Evolutionary conservation across 1,140 invertebrate species (phyloP), one percentile per base, ranked within the genome.

Genomic region (Cyclina sinensis): DNA sequence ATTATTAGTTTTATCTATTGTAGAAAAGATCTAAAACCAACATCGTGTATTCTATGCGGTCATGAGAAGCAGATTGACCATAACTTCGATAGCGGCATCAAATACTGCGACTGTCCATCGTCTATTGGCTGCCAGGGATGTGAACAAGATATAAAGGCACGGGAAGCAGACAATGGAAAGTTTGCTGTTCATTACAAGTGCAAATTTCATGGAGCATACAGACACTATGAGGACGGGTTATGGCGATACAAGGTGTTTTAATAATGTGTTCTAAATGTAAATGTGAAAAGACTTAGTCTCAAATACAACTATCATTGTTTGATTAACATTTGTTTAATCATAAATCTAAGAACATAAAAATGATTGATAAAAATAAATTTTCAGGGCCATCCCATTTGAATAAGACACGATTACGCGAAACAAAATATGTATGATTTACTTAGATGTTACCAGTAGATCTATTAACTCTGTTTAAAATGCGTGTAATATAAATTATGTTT

Each of bases 221-320:
- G 87, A 62, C 62, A 59, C 18, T 89, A 89, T 76, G 79, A 89
- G 48, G 87, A 89, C 48, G 68, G 70, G 0, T 57, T 89, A 30
- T 65, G 82, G 51, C 43, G 48, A 18, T 57, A 76, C 21, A 89
- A 85, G 83, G 83, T 85, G 48, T n/a, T n/a, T n/a, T n/a, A n/a
- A n/a, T n/a, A n/a, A n/a, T n/a, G n/a, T n/a, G n/a, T n/a, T n/a
- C n/a, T n/a, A n/a, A n/a, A n/a, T n/a, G n/a, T n/a, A n/a, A n/a
- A n/a, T n/a, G n/a, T n/a, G n/a, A n/a, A n/a, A n/a, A n/a, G n/a
- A n/a, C n/a, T n/a, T n/a, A n/a, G n/a, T n/a, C n/a, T n/a, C n/a
- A n/a, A n/a, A n/a, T n/a, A n/a, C n/a, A n/a, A n/a, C n/a, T n/a
- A n/a, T n/a, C n/a, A n/a, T n/a, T n/a, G n/a, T n/a, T n/a, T n/a